Evolutionary conservation across 2,113 vertebrate species (phyloP), one percentile per base, ranked within the genome.

Genomic region (Anhinga rufa): DNA sequence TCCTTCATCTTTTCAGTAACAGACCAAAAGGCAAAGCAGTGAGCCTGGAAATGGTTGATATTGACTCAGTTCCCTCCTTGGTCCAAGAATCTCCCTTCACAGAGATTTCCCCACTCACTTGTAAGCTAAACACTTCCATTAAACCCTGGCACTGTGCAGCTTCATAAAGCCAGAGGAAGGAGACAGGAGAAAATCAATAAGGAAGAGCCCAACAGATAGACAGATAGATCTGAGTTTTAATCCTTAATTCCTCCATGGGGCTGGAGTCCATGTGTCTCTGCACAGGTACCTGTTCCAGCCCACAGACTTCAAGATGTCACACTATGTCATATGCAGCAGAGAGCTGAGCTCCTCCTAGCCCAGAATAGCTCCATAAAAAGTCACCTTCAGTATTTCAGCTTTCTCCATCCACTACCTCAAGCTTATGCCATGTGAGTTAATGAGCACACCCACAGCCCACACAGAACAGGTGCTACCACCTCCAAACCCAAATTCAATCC

Each of bases 241-340:
- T 49, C 40, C 40, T 52, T 74, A 69, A 52, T 44, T 65, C 38
- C 60, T 42, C 72, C 24, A 24, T 6, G 28, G 14, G 26, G 7
- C 26, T 77, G 48, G 29, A 69, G 18, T 44, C 38, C 58, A n/a
- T 1, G 32, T 25, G 11, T 74, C 22, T 62, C 69, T 81, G 54
- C 62, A 68, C 9, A 51, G 42, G 18, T 26, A 62, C 42, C 42
- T 58, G 14, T 52, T 54, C 9, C 61, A 58, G 14, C 28, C 28
- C 32, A 31, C 55, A 40, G 55, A 60, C 7, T 60, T 64, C 44
- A 70, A 31, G n/a, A 69, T 1, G 2, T 61, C n/a, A 58, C 1
- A 0, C 9, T 10, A 7, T 3, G 17, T 6, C 0, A 0, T 31
- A 62, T 1, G 1, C 18, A 42, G n/a, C 55, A 71, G 34, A 57